Percentiles rank a stretch among this genome's conserved stretches.
Evolutionary conservation across 1,140 invertebrate genomes (phyloP).

Genomic region (Papilio helenus): DNA sequence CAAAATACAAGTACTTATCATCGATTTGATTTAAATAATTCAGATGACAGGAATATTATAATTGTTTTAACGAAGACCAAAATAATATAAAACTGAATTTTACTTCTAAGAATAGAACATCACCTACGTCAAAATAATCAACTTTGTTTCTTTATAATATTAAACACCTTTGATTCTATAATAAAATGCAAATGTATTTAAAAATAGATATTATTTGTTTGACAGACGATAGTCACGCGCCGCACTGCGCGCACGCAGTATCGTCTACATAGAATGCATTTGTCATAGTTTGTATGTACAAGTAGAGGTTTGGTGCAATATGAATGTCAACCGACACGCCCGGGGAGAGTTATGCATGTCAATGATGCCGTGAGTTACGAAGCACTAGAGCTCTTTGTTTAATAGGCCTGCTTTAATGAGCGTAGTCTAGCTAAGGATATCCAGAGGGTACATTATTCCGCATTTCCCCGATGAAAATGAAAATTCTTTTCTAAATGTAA

Average conservation of each 20-base stretch:
- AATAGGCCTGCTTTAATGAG: slow-evolving; percentile 39
- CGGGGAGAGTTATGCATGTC: slow-evolving; percentile 71
- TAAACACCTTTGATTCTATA: not conserved
- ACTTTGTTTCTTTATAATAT: not conserved
- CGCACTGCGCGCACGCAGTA: slow-evolving; percentile 15
- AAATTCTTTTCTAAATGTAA: slow-evolving; percentile 16
- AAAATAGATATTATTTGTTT: slow-evolving; percentile 1
- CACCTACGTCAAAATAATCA: not conserved
- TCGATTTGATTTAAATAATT: not conserved
- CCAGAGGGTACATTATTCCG: slow-evolving; percentile 24
- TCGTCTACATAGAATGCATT: slow-evolving; percentile 50
- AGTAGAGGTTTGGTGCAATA: slow-evolving; percentile 58
- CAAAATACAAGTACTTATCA: slow-evolving; percentile 49
- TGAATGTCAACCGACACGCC: slow-evolving; percentile 68
- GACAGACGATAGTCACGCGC: slow-evolving; percentile 1
- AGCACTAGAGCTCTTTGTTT: slow-evolving; percentile 45
- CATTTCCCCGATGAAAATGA: slow-evolving; percentile 25
- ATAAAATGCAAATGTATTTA: slow-evolving; percentile 19
- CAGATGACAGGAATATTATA: not conserved
- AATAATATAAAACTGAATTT: not conserved
- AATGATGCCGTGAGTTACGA: slow-evolving; percentile 59
- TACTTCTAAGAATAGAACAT: not conserved
- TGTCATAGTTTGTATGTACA: slow-evolving; percentile 65
- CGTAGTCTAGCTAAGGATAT: slow-evolving; percentile 29
- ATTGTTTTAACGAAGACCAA: not conserved